Conservation (phyloP, 2,888 invertebrate genomes). For the Dolomedes plantarius region DNA sequence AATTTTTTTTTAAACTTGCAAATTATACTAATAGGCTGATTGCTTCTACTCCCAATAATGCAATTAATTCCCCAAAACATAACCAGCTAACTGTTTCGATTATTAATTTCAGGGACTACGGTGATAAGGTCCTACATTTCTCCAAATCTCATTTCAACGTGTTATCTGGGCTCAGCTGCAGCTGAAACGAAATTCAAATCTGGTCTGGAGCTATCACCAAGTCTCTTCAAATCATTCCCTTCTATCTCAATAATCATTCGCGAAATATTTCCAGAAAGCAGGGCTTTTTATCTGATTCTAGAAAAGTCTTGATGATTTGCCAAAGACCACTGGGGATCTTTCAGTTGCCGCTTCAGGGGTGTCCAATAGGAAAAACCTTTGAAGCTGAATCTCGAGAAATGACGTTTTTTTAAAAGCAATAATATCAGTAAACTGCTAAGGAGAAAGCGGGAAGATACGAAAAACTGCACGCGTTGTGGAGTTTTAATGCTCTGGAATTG, state of each 20-base stretch:
- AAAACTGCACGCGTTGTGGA: no score
- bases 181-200: neutral
- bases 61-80: no score
- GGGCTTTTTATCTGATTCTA: neutral
- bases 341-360: neutral
- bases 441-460: no score
- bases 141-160: no score
- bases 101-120: no score
- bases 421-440: neutral
- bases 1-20: no score
- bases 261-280: neutral
- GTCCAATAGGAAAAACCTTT: neutral
- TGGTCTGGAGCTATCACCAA: neutral
- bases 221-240: neutral
- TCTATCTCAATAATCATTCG: neutral
- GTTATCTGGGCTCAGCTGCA: no score
- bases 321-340: neutral
- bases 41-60: no score
- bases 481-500: no score
- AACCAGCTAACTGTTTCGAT: no score
- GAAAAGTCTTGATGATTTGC: neutral
- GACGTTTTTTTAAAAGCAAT: neutral
- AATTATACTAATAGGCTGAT: no score
- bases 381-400: neutral
- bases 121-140: no score